Evolutionary conservation across 2,888 invertebrate genomes (phyloP).

Genomic region (Apodemia hepburni): DNA sequence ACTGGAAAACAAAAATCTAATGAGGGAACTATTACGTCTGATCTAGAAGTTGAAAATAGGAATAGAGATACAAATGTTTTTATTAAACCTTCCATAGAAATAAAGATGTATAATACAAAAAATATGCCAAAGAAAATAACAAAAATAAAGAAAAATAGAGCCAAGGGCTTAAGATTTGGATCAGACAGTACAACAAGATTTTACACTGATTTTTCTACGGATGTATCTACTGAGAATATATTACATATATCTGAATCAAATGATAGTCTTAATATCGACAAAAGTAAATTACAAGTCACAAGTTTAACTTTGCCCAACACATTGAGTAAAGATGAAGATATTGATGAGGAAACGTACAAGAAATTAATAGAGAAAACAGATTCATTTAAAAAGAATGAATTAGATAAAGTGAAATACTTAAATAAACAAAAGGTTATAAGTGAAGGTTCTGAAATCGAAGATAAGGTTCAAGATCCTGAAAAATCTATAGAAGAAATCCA

Average conservation of each 20-base stretch:
- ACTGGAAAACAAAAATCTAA: slow-evolving; percentile 49
- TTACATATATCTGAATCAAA: slow-evolving; percentile 83
- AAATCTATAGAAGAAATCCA: slow-evolving; percentile 39
- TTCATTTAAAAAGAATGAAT: slow-evolving; percentile 75
- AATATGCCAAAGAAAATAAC: slow-evolving; percentile 85
- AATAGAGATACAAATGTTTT: slow-evolving; percentile 38
- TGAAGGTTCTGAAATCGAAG: slow-evolving; percentile 65
- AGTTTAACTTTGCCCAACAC: slow-evolving; percentile 43
- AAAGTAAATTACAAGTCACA: slow-evolving; percentile 43
- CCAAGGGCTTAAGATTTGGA: slow-evolving; percentile 70
- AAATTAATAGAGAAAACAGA: slow-evolving; percentile 75
- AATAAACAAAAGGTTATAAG: slow-evolving; percentile 72
- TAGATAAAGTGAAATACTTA: slow-evolving; percentile 72
- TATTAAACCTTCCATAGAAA: slow-evolving; percentile 67
- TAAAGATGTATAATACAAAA: slow-evolving; percentile 83
- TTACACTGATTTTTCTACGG: slow-evolving; percentile 83
- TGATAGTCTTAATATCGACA: slow-evolving; percentile 78
- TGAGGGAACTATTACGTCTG: slow-evolving; percentile 54
- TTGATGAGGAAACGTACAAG: slow-evolving; percentile 70
- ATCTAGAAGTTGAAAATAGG: slow-evolving; percentile 56
- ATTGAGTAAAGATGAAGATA: slow-evolving; percentile 66
- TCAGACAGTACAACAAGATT: slow-evolving; percentile 82
- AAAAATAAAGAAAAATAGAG: slow-evolving; percentile 84
- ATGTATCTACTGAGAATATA: slow-evolving; percentile 81
- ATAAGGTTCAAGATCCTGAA: slow-evolving; percentile 46